phyloP scores from a whole-genome alignment of 1,140 invertebrate genomes.

The Papilio glaucus region DNA sequence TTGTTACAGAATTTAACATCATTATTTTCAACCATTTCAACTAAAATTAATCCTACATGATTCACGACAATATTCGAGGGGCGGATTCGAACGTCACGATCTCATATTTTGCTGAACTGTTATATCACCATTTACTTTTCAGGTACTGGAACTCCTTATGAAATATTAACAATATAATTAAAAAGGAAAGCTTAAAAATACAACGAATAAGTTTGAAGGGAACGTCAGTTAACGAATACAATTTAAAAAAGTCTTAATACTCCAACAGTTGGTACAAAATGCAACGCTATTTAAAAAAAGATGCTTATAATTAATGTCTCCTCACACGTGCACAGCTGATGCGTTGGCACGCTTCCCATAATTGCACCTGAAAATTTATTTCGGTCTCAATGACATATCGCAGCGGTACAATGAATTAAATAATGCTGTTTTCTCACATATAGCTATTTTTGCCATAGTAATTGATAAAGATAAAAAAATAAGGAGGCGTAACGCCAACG shows the following conservation, averaged over 20 bases:
- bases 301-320: conserved; percentile 26
- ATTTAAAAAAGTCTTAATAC: conserved; percentile 2
- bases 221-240: background rate
- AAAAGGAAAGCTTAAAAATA: too few relatives aligned
- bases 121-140: too few relatives aligned
- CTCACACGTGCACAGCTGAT: conserved; percentile 44
- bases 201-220: too few relatives aligned
- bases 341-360: conserved; percentile 52
- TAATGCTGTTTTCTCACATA: conserved; percentile 20
- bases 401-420: conserved; percentile 16
- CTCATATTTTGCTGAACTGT: too few relatives aligned
- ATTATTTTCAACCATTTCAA: too few relatives aligned
- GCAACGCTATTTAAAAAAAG: conserved; percentile 4
- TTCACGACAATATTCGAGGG: too few relatives aligned
- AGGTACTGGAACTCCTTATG: too few relatives aligned
- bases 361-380: conserved; percentile 54
- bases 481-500: background rate
- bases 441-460: background rate
- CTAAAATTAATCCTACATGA: too few relatives aligned
- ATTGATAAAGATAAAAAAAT: too few relatives aligned
- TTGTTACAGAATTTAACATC: too few relatives aligned
- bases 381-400: conserved; percentile 39
- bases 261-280: background rate
- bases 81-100: too few relatives aligned
- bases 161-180: too few relatives aligned